Conservation (phyloP, 1,140 invertebrate species). For the Brachionus plicatilis region DNA sequence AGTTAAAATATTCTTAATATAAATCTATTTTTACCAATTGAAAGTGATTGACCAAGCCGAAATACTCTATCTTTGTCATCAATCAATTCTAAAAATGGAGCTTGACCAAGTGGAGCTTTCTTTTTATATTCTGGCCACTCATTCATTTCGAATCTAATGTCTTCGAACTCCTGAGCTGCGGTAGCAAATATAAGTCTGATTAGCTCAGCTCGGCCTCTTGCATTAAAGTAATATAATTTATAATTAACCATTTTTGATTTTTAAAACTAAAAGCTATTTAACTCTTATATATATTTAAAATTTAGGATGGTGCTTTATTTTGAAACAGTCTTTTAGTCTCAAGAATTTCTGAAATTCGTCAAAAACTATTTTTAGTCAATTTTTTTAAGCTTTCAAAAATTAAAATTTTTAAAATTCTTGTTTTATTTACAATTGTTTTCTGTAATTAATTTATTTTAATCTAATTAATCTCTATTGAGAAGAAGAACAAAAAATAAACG, state of each 20-base stretch:
- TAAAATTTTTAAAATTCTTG: background rate
- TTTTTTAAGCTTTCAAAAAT: background rate
- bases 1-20: background rate
- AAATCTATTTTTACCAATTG: constrained; percentile 4
- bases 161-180: constrained; percentile 42
- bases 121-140: constrained; percentile 44
- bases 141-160: constrained; percentile 39
- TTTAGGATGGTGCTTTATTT: background rate
- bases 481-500: too few relatives aligned
- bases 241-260: constrained; percentile 1
- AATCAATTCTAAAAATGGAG: constrained; percentile 38
- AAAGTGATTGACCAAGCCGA: background rate
- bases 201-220: constrained; percentile 42
- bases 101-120: constrained; percentile 42
- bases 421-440: background rate
- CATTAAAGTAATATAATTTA: constrained; percentile 43
- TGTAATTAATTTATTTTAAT: background rate
- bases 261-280: background rate
- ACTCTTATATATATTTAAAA: background rate
- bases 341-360: background rate
- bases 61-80: background rate
- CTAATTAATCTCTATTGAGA: background rate
- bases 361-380: background rate
- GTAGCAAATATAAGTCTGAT: constrained; percentile 42
- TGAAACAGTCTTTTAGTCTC: background rate